Evolutionary conservation across 2,888 invertebrate species (phyloP).

Genomic region (Melieria crassipennis): DNA sequence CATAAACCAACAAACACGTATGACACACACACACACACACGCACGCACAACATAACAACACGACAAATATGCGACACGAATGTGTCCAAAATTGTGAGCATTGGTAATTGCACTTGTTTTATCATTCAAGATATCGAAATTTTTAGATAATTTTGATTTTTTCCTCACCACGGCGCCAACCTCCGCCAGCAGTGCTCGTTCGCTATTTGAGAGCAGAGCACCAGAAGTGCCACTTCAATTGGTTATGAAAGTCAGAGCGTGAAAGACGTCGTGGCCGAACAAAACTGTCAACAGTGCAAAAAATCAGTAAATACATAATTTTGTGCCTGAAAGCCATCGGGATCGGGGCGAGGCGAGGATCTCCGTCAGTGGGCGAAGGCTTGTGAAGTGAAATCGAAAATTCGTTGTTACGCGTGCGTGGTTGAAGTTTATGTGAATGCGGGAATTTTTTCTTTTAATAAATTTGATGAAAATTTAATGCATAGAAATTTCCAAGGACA

Average conservation of each 20-base stretch:
- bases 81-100: background rate
- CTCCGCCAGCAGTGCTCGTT: background rate
- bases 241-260: slow-evolving; percentile 38
- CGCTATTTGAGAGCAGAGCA: slow-evolving; percentile 43
- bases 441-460: too few species aligned
- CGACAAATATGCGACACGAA: background rate
- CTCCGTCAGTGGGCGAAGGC: too few species aligned
- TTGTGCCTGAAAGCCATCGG: background rate
- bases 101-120: slow-evolving; percentile 36
- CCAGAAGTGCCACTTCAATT: slow-evolving; percentile 43
- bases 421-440: too few species aligned
- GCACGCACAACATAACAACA: background rate
- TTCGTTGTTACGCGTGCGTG: too few species aligned
- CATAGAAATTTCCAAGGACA: too few species aligned
- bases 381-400: too few species aligned
- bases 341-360: background rate
- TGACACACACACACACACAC: background rate
- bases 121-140: slow-evolving; percentile 48
- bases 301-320: background rate
- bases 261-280: slow-evolving; percentile 44
- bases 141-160: slow-evolving; percentile 38
- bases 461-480: too few species aligned
- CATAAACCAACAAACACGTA: too few species aligned
- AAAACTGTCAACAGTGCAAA: background rate
- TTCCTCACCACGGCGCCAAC: background rate